Conservation (phyloP, 2,113 vertebrate species). For the Reinhardtius hippoglossoides region DNA sequence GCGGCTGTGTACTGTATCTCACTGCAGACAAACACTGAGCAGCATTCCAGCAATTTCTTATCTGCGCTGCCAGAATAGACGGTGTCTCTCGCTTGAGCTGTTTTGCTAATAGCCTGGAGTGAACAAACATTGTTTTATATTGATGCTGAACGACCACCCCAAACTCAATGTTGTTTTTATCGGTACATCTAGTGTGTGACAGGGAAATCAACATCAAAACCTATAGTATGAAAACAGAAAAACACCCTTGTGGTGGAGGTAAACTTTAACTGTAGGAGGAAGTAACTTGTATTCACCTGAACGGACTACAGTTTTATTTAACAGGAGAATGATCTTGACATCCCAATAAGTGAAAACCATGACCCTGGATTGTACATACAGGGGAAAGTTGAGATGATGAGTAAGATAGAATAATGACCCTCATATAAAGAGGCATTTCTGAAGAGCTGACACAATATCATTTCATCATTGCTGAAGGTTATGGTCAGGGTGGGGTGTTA, state of each 20-base stretch:
- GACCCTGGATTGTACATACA: not conserved
- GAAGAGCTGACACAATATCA: not conserved
- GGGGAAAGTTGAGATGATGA: not conserved
- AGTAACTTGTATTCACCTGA: not conserved
- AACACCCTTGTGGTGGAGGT: not conserved
- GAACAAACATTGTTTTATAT: slow-evolving; percentile 11
- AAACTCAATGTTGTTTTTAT: not conserved
- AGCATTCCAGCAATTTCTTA: slow-evolving; percentile 73
- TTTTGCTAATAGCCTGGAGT: slow-evolving; percentile 36
- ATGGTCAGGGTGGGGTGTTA: not conserved
- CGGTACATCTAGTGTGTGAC: not conserved
- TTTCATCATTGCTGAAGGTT: not conserved
- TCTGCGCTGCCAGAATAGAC: slow-evolving; percentile 61
- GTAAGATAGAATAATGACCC: not conserved
- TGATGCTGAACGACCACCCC: not conserved
- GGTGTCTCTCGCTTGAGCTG: not conserved
- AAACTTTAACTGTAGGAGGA: not conserved
- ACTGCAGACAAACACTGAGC: slow-evolving; percentile 64
- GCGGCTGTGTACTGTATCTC: slow-evolving; percentile 57
- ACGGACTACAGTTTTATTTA: not conserved
- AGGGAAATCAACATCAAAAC: not conserved
- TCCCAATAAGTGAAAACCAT: not conserved
- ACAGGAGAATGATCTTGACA: not conserved
- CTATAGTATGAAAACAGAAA: not conserved
- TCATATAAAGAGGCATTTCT: not conserved